Conservation (phyloP, 2,113 vertebrate species). For the Kobus ellipsiprymnus region DNA sequence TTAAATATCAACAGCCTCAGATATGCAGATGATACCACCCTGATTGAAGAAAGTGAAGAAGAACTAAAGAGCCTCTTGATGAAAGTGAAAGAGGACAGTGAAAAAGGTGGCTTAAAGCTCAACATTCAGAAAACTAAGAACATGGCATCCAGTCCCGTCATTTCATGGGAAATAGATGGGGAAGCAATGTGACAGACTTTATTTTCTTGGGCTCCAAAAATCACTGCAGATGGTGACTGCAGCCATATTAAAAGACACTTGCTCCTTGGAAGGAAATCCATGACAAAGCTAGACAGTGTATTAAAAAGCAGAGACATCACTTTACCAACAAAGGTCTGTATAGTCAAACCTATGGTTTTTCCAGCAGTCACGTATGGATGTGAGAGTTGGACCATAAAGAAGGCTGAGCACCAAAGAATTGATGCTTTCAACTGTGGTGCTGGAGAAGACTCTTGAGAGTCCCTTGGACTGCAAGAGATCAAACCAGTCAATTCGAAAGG, state of each 20-base stretch:
- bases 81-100: neutral
- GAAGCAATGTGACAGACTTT: neutral
- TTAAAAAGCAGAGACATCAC: neutral
- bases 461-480: neutral
- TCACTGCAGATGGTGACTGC: neutral
- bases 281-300: neutral
- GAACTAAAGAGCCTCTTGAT: neutral
- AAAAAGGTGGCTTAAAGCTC: neutral
- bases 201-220: neutral
- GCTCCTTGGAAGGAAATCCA: neutral
- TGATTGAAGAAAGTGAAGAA: neutral
- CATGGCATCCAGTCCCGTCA: neutral
- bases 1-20: neutral
- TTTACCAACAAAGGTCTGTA: neutral
- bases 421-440: neutral
- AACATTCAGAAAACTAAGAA: neutral
- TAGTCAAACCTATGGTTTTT: neutral
- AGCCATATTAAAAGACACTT: neutral
- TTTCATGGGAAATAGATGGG: neutral
- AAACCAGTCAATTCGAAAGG: neutral
- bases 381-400: neutral
- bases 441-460: neutral
- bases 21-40: neutral
- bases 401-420: neutral
- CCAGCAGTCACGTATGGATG: neutral